phyloP scores from a whole-genome alignment of 1,140 invertebrate species.

The Heterodera schachtii region DNA sequence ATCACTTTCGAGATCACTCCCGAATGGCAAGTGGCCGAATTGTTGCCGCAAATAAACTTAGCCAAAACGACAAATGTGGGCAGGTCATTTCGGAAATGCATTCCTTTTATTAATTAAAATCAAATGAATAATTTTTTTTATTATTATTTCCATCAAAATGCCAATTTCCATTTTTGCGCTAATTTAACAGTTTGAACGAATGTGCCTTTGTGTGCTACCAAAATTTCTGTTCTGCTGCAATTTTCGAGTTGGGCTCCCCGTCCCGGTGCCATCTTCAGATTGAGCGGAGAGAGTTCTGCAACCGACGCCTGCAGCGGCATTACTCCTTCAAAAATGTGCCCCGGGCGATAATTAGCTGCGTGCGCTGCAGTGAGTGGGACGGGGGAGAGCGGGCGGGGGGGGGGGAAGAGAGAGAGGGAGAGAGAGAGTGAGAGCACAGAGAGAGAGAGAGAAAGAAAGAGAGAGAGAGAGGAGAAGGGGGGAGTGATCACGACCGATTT shows the following conservation, averaged over 20 bases:
- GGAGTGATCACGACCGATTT: no score
- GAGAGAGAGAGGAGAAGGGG: neutral
- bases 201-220: slow-evolving; percentile 50
- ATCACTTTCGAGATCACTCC: slow-evolving; percentile 24
- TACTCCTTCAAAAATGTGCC: slow-evolving; percentile 41
- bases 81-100: slow-evolving; percentile 1
- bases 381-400: no score
- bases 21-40: slow-evolving; percentile 9
- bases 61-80: slow-evolving; percentile 16
- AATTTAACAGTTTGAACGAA: slow-evolving; percentile 39
- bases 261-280: slow-evolving; percentile 34
- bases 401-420: neutral
- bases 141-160: neutral
- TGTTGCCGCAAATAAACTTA: slow-evolving; percentile 16
- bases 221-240: slow-evolving; percentile 47
- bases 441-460: no score
- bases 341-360: slow-evolving; percentile 41
- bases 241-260: slow-evolving; percentile 40
- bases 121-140: no score
- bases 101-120: no score
- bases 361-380: slow-evolving; percentile 38
- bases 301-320: slow-evolving; percentile 37
- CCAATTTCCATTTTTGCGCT: neutral
- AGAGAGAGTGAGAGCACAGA: no score
- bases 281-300: slow-evolving; percentile 40